A percentile compares a stretch with the other conserved stretches of the same genome.
Conservation (phyloP, 1,140 invertebrate species). For the silkworm (Bombyx mori) region DNA sequence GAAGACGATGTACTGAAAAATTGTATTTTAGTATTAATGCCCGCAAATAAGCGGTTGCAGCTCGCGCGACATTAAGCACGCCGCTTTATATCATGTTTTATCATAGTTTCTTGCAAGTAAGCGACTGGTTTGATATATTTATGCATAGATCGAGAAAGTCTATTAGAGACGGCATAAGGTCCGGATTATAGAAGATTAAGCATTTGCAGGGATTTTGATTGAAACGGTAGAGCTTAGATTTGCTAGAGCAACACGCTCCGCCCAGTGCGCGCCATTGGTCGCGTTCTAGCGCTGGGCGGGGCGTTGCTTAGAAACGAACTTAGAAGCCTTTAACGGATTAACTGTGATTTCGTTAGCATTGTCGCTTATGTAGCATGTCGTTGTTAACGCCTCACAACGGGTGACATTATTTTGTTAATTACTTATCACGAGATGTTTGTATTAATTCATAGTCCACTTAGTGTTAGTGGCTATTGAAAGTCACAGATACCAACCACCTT, state of each 20-base stretch:
- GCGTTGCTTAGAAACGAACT: constrained; percentile 55
- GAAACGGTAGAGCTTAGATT: constrained; percentile 36
- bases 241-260: constrained; percentile 39
- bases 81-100: constrained; percentile 29
- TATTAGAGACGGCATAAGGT: too few relatives aligned
- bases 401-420: too few relatives aligned
- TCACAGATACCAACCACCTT: too few relatives aligned
- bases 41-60: constrained; percentile 49
- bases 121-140: constrained; percentile 2
- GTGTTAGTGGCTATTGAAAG: too few relatives aligned
- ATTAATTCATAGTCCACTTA: too few relatives aligned
- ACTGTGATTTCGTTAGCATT: neutral
- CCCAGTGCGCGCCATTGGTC: constrained; percentile 52
- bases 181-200: too few relatives aligned
- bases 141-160: too few relatives aligned
- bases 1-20: constrained; percentile 53
- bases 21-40: constrained; percentile 56
- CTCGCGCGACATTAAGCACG: constrained; percentile 39
- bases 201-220: too few relatives aligned
- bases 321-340: constrained; percentile 39
- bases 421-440: too few relatives aligned
- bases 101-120: constrained; percentile 29
- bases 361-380: too few relatives aligned
- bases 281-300: constrained; percentile 48
- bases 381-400: too few relatives aligned